Conservation (phyloP, 2,797 vertebrate species). For the Enteromius treurensis region DNA sequence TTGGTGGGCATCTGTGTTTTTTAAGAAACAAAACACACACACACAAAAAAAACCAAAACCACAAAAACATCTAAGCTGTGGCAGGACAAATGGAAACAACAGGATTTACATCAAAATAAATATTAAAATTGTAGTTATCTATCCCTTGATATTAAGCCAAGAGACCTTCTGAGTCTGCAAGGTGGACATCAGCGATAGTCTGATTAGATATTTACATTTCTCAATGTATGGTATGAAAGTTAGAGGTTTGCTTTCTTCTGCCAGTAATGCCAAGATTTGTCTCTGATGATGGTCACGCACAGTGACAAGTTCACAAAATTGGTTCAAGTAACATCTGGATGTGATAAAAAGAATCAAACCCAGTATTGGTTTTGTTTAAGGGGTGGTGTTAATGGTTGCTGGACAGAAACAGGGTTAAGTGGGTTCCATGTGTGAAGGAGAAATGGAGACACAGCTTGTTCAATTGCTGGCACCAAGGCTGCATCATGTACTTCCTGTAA, state of each 20-base stretch:
- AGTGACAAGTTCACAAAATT: background rate
- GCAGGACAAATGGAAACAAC: slow-evolving; percentile 10
- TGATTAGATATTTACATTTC: background rate
- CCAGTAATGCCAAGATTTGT: slow-evolving; percentile 1
- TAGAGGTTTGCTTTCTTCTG: background rate
- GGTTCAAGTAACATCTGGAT: slow-evolving; percentile 24
- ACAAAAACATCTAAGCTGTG: slow-evolving; percentile 1
- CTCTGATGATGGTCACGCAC: slow-evolving; percentile 16
- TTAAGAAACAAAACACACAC: background rate
- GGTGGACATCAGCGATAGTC: background rate
- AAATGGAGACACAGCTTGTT: slow-evolving; percentile 62
- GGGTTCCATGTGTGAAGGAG: slow-evolving; percentile 78
- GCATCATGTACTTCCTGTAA: slow-evolving; percentile 46
- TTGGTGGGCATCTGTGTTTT: background rate
- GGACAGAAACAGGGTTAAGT: slow-evolving; percentile 76
- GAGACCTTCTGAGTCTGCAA: background rate
- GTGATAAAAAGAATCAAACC: slow-evolving; percentile 77
- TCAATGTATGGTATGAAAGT: slow-evolving; percentile 7
- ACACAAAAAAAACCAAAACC: background rate
- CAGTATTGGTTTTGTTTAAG: slow-evolving; percentile 85
- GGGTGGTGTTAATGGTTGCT: slow-evolving; percentile 73
- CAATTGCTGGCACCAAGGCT: slow-evolving; percentile 59
- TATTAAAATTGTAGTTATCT: slow-evolving; percentile 24
- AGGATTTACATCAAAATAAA: slow-evolving; percentile 13
- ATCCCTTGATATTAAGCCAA: slow-evolving; percentile 9